Base-by-base conservation (phyloP, 1,140 invertebrate species). In the Aplysia californica region DNA sequence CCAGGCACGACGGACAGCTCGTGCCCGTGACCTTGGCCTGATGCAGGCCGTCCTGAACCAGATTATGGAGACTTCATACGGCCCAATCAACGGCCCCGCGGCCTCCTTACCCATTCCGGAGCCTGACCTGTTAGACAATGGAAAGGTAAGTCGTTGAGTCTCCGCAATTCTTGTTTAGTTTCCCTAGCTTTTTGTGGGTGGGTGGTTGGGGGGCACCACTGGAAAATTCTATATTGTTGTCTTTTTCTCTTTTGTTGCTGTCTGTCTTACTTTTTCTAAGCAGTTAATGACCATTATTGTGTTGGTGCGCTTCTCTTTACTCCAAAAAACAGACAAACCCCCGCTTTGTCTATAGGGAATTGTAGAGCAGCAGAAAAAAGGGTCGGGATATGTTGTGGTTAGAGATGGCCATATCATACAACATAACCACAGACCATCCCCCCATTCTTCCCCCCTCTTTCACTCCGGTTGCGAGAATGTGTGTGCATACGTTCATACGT, bases 11-110 rank as follows among this genome's bases (percentile, higher is more conserved):
- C 64, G 72, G 68, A 75, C 75, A 10, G 58, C 74, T 68, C 70
- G 76, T 29, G 33, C 61, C 26, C 71, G 81, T 79, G n/a, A 73
- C 72, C 56, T 55, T 55, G 44, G 55, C 70, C 68, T 65, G 38
- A 84, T 87, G 80, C 84, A 85, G 77, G 82, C 84, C 69, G 82
- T 87, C 41, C 61, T 78, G 58, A 65, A 75, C 2, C 59, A 75
- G 59, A 78, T 87, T 67, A 87, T 87, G 86, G 86, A 87, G 61
- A 82, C 85, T 59, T 81, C 81, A 59, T 87, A 86, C 79, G 84
- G 84, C 72, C 82, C 80, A 58, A 80, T 79, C 33, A 80, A 80
- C 75, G 85, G 83, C 75, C 84, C 82, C 35, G 80, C 73, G 41
- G 69, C 65, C 67, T 50, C 65, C 35, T 26, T 78, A 55, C 74